Evolutionary conservation across 2,797 vertebrate species (phyloP), one percentile per base, ranked within the genome.

Genomic region (Urosaurus nigricauda): DNA sequence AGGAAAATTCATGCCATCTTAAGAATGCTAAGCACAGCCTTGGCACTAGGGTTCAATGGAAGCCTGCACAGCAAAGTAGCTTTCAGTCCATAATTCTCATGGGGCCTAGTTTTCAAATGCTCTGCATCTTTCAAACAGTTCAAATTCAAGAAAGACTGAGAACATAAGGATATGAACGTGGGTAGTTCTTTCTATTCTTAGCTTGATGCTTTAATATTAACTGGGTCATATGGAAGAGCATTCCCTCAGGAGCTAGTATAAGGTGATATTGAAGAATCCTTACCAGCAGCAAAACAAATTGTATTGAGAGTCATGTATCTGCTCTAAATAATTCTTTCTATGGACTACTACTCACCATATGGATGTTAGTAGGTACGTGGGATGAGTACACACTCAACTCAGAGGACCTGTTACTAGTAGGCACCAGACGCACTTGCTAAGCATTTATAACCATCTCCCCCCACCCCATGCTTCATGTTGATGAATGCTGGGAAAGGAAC

Each of bases 61-160:
- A 84, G 37, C 8, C 35, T 84, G 63, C 13, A 60, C 13, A 58
- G 32, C 65, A 79, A 43, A 60, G 40, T 51, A 87, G 12, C 58
- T 19, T n/a, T 68, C 21, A 63, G 32, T 40, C 37, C 16, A 5
- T 47, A 60, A 56, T 37, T n/a, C n/a, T 70, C 40, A n/a, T 58
- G 37, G 60, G 35, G 32, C 29, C 53, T 35, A 3, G 82, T 74
- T 75, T 87, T 84, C 83, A 81, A 88, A 65, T 70, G 11, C 11
- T 71, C 21, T 68, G 24, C 9, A 56, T 75, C 43, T n/a, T 32
- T 65, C 29, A 68, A 84, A 68, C 9, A 12, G 2, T 84, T 86
- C 47, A 77, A n/a, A 40, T 65, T 85, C 32, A 85, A 80, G 47
- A 71, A 78, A 32, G 17, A 60, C 12, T 63, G 16, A 47, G 19